These are phyloP conservation scores for Syrmaticus mikado DNA, from an alignment of 2,113 vertebrate genomes.

Conservation along the genomic window DNA sequence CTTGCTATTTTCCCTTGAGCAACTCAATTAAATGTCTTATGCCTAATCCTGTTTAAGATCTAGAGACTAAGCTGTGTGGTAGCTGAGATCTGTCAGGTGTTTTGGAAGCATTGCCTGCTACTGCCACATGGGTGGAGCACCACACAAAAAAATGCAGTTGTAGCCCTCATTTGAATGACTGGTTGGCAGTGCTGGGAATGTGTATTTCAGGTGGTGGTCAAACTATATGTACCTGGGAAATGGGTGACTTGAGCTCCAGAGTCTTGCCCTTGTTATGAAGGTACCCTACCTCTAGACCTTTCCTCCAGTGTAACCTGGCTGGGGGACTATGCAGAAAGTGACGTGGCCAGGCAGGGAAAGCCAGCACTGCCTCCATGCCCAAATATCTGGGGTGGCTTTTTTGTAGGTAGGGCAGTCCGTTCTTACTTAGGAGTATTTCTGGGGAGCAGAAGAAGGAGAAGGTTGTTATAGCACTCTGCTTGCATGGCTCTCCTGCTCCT, in stretches of 20 bases:
- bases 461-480: not conserved
- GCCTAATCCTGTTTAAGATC: not conserved
- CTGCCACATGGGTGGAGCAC: rapidly evolving
- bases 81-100: not conserved
- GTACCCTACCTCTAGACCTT: not conserved
- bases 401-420: not conserved
- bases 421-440: not conserved
- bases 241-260: not conserved
- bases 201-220: not conserved
- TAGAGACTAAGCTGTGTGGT: not conserved
- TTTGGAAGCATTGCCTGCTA: not conserved
- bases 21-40: not conserved
- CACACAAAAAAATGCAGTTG: not conserved
- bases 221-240: not conserved
- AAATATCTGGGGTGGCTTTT: not conserved
- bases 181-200: not conserved
- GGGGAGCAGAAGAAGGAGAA: not conserved
- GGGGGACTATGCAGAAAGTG: not conserved
- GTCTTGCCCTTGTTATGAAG: not conserved
- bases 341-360: not conserved
- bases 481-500: not conserved
- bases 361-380: not conserved
- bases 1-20: not conserved
- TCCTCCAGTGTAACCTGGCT: rapidly evolving
- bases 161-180: not conserved